Conservation (phyloP, 2,888 invertebrate species). For the Ptilodon capucinus region DNA sequence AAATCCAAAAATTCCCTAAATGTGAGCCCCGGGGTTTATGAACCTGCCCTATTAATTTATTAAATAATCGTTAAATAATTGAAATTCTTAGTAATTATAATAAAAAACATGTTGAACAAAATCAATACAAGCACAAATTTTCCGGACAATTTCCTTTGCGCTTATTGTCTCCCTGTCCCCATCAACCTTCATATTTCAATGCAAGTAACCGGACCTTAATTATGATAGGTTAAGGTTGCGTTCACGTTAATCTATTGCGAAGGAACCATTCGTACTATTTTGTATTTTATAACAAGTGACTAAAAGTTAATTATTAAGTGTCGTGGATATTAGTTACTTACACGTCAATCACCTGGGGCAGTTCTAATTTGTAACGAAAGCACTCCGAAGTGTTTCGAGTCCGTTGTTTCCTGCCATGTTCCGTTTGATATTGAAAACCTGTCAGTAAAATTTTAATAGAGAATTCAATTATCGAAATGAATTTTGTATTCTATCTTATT, state of each 20-base stretch:
- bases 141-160: slow-evolving; percentile 3
- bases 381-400: background rate
- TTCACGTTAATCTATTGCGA: background rate
- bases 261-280: no score
- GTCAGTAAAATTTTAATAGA: background rate
- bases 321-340: no score
- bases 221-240: background rate
- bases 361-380: background rate
- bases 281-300: no score
- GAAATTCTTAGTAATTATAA: no score
- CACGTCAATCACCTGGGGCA: background rate
- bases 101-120: no score
- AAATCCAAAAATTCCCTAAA: no score
- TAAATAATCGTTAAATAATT: no score
- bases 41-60: no score
- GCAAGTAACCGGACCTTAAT: background rate
- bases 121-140: background rate
- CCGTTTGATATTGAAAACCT: background rate
- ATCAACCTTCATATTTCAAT: slow-evolving; percentile 2
- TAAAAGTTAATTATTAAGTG: no score
- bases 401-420: background rate
- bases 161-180: background rate
- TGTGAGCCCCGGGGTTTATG: no score
- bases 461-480: background rate
- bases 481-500: background rate